Evolutionary conservation across 2,888 invertebrate species (phyloP).

Genomic region (Odontothrips loti): DNA sequence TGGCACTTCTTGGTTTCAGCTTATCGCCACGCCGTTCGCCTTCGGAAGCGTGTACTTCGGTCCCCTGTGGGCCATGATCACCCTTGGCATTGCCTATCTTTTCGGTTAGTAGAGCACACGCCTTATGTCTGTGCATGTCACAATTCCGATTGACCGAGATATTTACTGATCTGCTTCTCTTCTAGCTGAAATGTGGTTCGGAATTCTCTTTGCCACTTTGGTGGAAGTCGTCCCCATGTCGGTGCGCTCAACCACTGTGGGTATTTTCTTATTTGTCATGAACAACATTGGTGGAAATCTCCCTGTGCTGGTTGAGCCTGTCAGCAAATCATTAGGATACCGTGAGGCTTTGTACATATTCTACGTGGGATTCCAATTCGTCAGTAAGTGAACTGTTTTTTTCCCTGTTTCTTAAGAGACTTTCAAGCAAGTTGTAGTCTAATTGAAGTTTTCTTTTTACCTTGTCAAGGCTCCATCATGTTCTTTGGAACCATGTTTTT

Average conservation of each 20-base stretch:
- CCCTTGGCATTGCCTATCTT: conserved; percentile 81
- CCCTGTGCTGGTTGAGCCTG: conserved; percentile 81
- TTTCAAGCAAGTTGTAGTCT: not conserved
- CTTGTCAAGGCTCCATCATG: not conserved
- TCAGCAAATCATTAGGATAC: conserved; percentile 75
- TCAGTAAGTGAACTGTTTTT: conserved; percentile 61
- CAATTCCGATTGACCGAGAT: not conserved
- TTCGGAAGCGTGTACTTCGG: conserved; percentile 79
- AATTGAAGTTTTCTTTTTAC: not conserved
- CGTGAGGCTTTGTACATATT: conserved; percentile 80
- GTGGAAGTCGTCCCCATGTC: conserved; percentile 82
- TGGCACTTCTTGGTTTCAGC: conserved; percentile 46
- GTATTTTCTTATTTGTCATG: conserved; percentile 86
- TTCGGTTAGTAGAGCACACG: conserved; percentile 61
- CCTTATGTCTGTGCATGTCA: not conserved
- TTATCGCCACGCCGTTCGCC: conserved; percentile 77
- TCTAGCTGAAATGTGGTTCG: conserved; percentile 92
- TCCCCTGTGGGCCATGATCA: conserved; percentile 81
- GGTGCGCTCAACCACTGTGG: conserved; percentile 78
- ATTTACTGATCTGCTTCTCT: conserved; percentile 37
- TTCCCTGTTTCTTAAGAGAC: not conserved
- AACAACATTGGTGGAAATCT: conserved; percentile 88
- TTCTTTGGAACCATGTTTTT: conserved; percentile 20
- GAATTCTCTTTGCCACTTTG: conserved; percentile 83
- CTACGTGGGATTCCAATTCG: conserved; percentile 80